These are phyloP conservation scores for Synanthedon tipuliformis DNA, from an alignment of 2,888 invertebrate genomes.

Conservation along the genomic window DNA sequence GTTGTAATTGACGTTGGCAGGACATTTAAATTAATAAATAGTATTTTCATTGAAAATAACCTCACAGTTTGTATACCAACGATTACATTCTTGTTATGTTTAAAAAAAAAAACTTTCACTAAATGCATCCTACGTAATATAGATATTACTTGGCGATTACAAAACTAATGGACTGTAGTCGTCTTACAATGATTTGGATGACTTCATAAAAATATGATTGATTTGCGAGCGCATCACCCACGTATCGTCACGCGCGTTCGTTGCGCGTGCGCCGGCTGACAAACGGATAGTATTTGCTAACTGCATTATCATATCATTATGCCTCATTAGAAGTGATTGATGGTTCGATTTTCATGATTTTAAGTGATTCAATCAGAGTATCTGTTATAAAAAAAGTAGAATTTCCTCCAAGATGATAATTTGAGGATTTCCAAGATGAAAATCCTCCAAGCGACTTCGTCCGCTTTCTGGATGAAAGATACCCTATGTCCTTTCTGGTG, in stretches of 20 bases:
- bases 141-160: constrained; percentile 20
- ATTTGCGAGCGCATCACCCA: constrained; percentile 50
- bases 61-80: too few relatives aligned
- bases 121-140: not conserved
- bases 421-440: too few relatives aligned
- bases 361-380: too few relatives aligned
- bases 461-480: too few relatives aligned
- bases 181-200: constrained; percentile 45
- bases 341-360: constrained; percentile 2
- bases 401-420: too few relatives aligned
- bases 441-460: too few relatives aligned
- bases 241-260: constrained; percentile 37
- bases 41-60: too few relatives aligned
- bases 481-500: too few relatives aligned
- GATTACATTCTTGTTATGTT: too few relatives aligned
- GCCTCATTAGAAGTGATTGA: constrained; percentile 26
- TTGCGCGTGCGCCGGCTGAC: constrained; percentile 5
- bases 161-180: constrained; percentile 41
- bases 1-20: too few relatives aligned
- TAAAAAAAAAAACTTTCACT: not conserved
- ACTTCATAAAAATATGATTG: constrained; percentile 52
- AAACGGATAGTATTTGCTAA: constrained; percentile 15
- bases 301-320: constrained; percentile 28
- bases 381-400: too few relatives aligned
- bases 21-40: too few relatives aligned